A percentile compares a stretch with the other conserved stretches of the same genome.
These are phyloP conservation scores for Myioborus miniatus DNA, from an alignment of 2,797 vertebrate species.

Conservation along the genomic window DNA sequence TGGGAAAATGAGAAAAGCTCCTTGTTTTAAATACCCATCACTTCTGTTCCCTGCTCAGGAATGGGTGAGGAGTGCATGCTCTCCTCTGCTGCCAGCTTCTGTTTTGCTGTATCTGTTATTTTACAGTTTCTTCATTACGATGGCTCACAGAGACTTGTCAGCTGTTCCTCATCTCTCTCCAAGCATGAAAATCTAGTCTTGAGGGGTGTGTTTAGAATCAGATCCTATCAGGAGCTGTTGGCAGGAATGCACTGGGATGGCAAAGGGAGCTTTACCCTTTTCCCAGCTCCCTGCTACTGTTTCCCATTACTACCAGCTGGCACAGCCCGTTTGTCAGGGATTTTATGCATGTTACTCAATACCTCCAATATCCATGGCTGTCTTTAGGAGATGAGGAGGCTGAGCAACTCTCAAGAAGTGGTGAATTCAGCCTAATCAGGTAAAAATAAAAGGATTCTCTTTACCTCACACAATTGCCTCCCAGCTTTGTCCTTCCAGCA, in stretches of 20 bases:
- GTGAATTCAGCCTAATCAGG: not conserved
- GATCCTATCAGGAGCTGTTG: not conserved
- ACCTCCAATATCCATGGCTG: not conserved
- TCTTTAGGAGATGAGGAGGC: not conserved
- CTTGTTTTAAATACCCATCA: not conserved
- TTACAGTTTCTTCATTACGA: not conserved
- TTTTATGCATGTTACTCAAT: not conserved
- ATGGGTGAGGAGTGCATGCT: not conserved
- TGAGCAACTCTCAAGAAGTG: not conserved
- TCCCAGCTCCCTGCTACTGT: not conserved
- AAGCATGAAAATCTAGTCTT: conserved; percentile 28
- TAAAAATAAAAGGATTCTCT: not conserved
- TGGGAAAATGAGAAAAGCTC: not conserved
- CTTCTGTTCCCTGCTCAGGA: not conserved
- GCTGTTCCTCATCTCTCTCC: conserved; percentile 1
- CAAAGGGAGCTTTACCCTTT: not conserved
- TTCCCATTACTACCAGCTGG: not conserved
- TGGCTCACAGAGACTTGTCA: not conserved
- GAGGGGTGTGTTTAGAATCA: not conserved
- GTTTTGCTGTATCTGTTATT: not conserved
- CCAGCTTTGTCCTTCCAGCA: not conserved
- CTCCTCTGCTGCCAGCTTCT: not conserved
- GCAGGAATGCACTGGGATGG: not conserved
- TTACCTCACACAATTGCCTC: not conserved
- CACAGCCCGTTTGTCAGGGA: not conserved